Evolutionary conservation across 2,888 invertebrate genomes (phyloP), one percentile per base, ranked within the genome.

Genomic region (Epistrophe eligans): DNA sequence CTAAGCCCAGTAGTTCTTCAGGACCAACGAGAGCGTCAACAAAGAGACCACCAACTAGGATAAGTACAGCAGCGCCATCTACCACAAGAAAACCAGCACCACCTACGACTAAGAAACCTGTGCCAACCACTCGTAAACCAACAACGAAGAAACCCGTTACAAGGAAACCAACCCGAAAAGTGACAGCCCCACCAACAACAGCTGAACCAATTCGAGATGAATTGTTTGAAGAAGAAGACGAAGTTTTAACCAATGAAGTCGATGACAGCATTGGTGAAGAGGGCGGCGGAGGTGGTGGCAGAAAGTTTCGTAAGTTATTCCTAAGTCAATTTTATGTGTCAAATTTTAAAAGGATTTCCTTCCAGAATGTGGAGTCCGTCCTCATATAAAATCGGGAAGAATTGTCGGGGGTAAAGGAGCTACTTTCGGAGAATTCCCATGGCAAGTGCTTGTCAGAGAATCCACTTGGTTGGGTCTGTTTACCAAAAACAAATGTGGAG

Each of bases 401-500:
- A 98, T 98, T 88, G 98, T 98, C 5, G 98, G 98, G 71, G 98
- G 98, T 4, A 97, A 97, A 92, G 96, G 96, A 76, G 95, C 98
- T 0, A 94, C 94, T 6, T 98, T 98, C 90, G 98, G 98, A 4
- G 96, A 96, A 90, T 98, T 96, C 95, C 98, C 98, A 0, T 98
- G 98, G 98, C 98, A 98, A 91, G 98, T 97, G 1, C 94, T 98
- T 35, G 97, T 98, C 0, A 94, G 98, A 48, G 98, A 98, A 93
- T 97, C 98, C 2, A 98, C 98, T 0, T 98, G 98, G 98, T 94
- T 98, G 57, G 98, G 98, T 0, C 95, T 98, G 24, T 98, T 98
- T 93, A 98, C 98, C 64, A 98, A 98, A 93, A 98, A 98, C 93
- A 98, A 98, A 93, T 98, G 98, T 91, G 98, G 98, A 1, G 98